phyloP scores from a whole-genome alignment of 2,113 vertebrate species.

The Notarius lentiginosus region DNA sequence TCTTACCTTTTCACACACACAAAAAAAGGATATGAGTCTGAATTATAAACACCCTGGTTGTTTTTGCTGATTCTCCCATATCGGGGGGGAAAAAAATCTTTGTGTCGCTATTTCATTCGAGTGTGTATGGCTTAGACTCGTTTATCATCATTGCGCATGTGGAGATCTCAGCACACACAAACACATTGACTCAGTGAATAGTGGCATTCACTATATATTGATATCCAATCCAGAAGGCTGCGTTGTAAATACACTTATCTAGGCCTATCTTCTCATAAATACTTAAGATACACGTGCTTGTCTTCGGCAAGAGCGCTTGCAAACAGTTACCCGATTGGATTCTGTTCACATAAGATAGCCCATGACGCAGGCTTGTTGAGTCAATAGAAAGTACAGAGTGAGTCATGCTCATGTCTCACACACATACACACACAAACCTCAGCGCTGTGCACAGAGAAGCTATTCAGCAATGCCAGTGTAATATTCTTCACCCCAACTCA shows the following conservation, averaged over 20 bases:
- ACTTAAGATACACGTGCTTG: background rate
- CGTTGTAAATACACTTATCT: slow-evolving; percentile 14
- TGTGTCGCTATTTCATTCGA: background rate
- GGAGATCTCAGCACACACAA: background rate
- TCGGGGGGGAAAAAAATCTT: background rate
- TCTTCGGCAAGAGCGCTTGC: slow-evolving; percentile 21
- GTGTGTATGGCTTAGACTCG: background rate
- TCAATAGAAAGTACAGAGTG: slow-evolving; percentile 50
- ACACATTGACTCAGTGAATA: slow-evolving; percentile 11
- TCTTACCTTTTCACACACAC: background rate
- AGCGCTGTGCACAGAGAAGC: slow-evolving; percentile 28
- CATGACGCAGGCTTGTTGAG: slow-evolving; percentile 46
- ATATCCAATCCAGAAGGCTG: slow-evolving; percentile 2
- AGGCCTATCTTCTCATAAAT: background rate
- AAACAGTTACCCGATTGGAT: slow-evolving; percentile 34
- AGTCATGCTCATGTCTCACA: slow-evolving; percentile 43
- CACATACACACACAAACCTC: slow-evolving; percentile 5
- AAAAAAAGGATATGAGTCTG: background rate
- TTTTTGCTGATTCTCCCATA: background rate
- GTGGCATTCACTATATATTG: background rate
- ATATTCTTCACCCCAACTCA: slow-evolving; percentile 43
- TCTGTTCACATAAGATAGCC: slow-evolving; percentile 30
- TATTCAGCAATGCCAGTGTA: slow-evolving; percentile 40
- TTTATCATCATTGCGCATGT: background rate
- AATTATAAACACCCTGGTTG: background rate